phyloP scores from a whole-genome alignment of 2,888 invertebrate genomes.

The Protonemura montana region DNA sequence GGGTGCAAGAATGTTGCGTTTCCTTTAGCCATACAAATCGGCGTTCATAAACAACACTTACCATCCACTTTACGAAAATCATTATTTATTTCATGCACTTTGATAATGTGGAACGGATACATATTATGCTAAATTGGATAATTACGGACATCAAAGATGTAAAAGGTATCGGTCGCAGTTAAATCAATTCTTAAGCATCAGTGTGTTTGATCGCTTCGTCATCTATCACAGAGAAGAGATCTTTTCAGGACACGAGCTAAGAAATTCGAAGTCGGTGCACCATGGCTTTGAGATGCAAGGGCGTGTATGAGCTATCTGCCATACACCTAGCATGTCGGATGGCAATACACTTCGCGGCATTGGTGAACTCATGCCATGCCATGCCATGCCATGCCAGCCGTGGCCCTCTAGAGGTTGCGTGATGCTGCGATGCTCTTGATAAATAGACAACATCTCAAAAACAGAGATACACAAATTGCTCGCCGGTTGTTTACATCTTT shows the following conservation, averaged over 20 bases:
- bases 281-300: background rate
- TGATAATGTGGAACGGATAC: conserved; percentile 22
- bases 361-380: background rate
- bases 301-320: background rate
- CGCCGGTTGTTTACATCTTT: conserved; percentile 12
- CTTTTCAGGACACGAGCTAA: background rate
- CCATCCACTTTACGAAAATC: conserved; percentile 15
- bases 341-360: background rate
- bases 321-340: background rate
- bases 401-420: background rate
- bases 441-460: conserved; percentile 12
- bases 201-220: conserved; percentile 1
- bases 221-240: background rate
- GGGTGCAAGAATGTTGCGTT: conserved; percentile 14
- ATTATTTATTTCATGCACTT: conserved; percentile 22
- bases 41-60: conserved; percentile 18
- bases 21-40: conserved; percentile 5
- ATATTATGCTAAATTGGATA: conserved; percentile 22
- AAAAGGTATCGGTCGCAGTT: background rate
- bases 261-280: background rate
- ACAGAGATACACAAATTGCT: conserved; percentile 12
- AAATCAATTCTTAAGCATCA: conserved; percentile 22
- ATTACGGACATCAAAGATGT: background rate
- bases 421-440: conserved; percentile 12
- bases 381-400: background rate